phyloP scores from a whole-genome alignment of 2,113 vertebrate genomes.

The Todiramphus chloris region DNA sequence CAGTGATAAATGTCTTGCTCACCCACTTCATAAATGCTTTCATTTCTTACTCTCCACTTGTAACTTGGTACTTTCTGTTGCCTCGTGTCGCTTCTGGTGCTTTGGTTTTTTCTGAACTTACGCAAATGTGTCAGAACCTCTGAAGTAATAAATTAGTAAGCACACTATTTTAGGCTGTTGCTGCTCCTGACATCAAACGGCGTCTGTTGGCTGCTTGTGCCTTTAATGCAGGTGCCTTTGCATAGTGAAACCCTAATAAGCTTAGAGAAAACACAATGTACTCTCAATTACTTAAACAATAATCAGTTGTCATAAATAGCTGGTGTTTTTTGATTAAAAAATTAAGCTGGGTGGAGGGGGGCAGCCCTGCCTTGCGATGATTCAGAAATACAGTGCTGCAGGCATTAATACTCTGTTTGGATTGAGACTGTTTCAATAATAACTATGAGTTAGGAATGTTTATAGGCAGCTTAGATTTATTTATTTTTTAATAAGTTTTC shows the following conservation, averaged over 20 bases:
- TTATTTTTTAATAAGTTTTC: background rate
- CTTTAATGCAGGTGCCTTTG: background rate
- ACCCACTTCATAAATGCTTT: background rate
- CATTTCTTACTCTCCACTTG: background rate
- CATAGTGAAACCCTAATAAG: background rate
- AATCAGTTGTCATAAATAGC: background rate
- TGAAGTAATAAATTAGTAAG: background rate
- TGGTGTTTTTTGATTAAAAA: background rate
- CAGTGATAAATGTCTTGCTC: background rate
- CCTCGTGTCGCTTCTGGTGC: background rate
- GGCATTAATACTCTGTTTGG: background rate
- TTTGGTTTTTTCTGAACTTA: background rate
- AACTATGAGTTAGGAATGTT: background rate
- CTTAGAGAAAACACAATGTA: background rate
- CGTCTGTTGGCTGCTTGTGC: background rate
- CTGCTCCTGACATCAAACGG: background rate
- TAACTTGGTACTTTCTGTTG: background rate
- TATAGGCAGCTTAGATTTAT: background rate
- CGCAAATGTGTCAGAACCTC: background rate
- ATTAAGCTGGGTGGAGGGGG: background rate
- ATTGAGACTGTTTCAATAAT: background rate
- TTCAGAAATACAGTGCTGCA: background rate
- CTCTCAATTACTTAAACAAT: background rate
- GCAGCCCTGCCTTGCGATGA: background rate
- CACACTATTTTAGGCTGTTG: background rate